Percentiles rank a stretch among this genome's conserved stretches.
Evolutionary conservation across 2,797 vertebrate genomes (phyloP).

Genomic region (Cyclura pinguis): DNA sequence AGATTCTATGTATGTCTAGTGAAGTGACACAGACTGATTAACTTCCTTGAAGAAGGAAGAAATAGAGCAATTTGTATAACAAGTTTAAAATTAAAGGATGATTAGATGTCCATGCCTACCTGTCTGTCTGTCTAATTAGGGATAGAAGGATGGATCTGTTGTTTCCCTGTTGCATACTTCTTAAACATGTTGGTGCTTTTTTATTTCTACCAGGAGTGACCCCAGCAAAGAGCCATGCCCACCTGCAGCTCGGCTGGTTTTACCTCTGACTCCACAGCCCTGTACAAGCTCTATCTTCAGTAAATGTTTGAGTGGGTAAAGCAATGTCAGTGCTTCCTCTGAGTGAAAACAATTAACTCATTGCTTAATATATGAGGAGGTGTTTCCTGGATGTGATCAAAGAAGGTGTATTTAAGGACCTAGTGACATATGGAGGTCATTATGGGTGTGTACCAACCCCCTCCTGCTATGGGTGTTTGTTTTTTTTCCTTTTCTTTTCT

Average conservation of each 20-base stretch:
- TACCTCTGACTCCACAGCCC: background rate
- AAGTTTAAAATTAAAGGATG: too few species aligned
- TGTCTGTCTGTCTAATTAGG: too few species aligned
- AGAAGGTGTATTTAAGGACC: conserved; percentile 43
- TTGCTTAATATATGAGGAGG: conserved; percentile 3
- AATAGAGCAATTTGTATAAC: too few species aligned
- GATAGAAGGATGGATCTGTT: too few species aligned
- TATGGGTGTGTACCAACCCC: background rate
- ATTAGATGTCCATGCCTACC: too few species aligned
- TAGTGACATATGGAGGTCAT: background rate
- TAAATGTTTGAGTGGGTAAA: background rate
- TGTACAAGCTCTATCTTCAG: background rate
- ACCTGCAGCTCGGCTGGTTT: background rate
- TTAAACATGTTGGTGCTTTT: too few species aligned
- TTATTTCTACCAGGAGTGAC: background rate
- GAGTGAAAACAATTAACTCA: background rate
- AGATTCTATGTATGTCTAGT: too few species aligned
- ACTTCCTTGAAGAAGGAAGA: too few species aligned
- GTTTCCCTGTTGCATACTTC: too few species aligned
- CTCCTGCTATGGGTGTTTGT: background rate
- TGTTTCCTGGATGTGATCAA: conserved; percentile 58
- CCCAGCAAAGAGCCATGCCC: background rate
- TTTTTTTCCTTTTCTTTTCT: background rate
- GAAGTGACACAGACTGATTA: too few species aligned
- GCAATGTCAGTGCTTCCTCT: background rate